Evolutionary conservation across 2,113 vertebrate genomes (phyloP).

Genomic region (Apodemus sylvaticus): DNA sequence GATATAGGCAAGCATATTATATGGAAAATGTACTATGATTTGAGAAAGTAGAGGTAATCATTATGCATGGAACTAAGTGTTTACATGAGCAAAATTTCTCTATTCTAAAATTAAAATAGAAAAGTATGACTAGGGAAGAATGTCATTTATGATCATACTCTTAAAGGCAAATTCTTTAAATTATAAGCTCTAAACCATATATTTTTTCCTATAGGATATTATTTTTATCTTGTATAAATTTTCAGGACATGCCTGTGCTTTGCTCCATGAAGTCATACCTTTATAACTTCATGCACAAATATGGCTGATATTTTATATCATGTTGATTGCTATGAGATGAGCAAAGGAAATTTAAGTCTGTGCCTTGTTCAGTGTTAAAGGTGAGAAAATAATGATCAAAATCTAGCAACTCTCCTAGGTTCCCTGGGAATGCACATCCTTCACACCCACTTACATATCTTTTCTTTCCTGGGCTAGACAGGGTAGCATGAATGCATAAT

Average conservation of each 20-base stretch:
- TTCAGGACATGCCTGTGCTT: neutral
- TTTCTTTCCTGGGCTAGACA: neutral
- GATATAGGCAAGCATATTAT: neutral
- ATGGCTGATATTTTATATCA: neutral
- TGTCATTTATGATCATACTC: neutral
- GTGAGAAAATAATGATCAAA: neutral
- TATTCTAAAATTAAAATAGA: slow-evolving; percentile 19
- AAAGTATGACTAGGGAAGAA: neutral
- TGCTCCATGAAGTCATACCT: neutral
- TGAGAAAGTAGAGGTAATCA: neutral
- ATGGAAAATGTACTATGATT: neutral
- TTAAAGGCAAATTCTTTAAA: neutral
- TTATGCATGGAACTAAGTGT: neutral
- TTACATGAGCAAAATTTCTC: neutral
- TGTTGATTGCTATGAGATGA: neutral
- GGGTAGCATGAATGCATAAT: neutral
- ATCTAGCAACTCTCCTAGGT: neutral
- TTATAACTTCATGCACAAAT: neutral
- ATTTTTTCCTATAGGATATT: neutral
- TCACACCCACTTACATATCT: too few species aligned
- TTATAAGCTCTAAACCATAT: neutral
- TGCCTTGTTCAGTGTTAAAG: neutral
- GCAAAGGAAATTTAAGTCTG: neutral
- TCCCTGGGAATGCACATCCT: neutral
- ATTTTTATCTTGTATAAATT: neutral